phyloP scores from a whole-genome alignment of 1,140 invertebrate genomes.

The Listronotus oregonensis region DNA sequence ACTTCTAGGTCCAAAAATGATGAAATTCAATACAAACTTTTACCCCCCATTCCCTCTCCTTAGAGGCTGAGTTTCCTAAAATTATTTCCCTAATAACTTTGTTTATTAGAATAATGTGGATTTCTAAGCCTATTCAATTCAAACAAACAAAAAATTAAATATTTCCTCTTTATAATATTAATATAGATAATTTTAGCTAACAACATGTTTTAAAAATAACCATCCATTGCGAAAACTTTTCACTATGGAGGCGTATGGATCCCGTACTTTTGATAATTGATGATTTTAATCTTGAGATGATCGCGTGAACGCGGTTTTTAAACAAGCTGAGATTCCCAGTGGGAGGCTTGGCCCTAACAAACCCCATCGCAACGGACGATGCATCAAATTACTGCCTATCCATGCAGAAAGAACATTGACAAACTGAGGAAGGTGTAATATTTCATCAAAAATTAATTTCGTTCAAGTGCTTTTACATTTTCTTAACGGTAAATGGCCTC shows the following conservation, averaged over 20 bases:
- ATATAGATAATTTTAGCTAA: no score
- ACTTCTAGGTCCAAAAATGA: no score
- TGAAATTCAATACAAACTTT: no score
- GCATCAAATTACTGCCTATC: background rate
- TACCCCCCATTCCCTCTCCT: no score
- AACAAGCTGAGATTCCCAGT: background rate
- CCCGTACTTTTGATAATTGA: slow-evolving; percentile 8
- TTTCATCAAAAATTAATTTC: slow-evolving; percentile 5
- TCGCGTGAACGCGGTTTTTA: slow-evolving; percentile 3
- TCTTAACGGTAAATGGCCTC: background rate
- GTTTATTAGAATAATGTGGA: no score
- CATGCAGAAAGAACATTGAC: slow-evolving; percentile 9
- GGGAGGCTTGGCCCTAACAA: slow-evolving; percentile 6
- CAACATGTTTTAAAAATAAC: no score
- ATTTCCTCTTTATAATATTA: no score
- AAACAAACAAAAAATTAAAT: no score
- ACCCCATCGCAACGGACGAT: background rate
- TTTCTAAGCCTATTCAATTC: no score
- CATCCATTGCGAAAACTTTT: background rate
- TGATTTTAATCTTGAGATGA: slow-evolving; percentile 6
- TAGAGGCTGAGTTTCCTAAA: no score
- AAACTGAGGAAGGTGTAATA: slow-evolving; percentile 1
- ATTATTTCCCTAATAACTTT: no score
- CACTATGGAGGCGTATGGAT: background rate
- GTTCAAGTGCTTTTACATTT: background rate